phyloP scores from a whole-genome alignment of 1,140 invertebrate genomes.

The Uloborus diversus region DNA sequence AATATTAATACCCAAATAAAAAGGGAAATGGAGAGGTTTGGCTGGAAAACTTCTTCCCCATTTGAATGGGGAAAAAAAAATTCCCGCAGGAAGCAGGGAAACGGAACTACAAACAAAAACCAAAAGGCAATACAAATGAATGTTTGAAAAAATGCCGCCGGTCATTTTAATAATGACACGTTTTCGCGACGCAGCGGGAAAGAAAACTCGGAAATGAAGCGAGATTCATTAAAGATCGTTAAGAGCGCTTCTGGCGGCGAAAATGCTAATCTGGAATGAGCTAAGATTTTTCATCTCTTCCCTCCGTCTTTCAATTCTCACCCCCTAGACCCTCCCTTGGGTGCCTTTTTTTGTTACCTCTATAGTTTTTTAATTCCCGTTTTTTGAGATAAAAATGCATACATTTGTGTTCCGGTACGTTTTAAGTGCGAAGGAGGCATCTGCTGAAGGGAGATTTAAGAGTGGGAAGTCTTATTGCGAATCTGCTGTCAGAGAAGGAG shows the following conservation, averaged over 20 bases:
- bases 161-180: slow-evolving; percentile 54
- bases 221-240: slow-evolving; percentile 53
- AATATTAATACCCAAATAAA: slow-evolving; percentile 24
- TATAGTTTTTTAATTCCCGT: slow-evolving; percentile 19
- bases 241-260: slow-evolving; percentile 21
- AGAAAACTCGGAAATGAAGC: slow-evolving; percentile 50
- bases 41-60: neutral
- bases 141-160: slow-evolving; percentile 45
- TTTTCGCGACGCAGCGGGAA: slow-evolving; percentile 41
- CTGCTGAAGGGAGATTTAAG: no score
- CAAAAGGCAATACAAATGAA: slow-evolving; percentile 52
- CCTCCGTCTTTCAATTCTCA: slow-evolving; percentile 7
- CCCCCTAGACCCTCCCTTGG: neutral
- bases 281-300: slow-evolving; percentile 50
- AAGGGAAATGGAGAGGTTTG: slow-evolving; percentile 10
- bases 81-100: neutral
- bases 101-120: slow-evolving; percentile 13
- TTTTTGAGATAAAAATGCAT: no score
- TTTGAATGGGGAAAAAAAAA: neutral
- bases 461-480: no score
- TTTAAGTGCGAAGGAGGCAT: no score
- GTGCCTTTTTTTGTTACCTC: neutral
- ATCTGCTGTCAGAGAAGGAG: no score
- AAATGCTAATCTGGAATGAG: slow-evolving; percentile 50
- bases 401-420: no score